These are phyloP conservation scores for Parotia lawesii DNA, from an alignment of 2,113 vertebrate species.

Conservation along the genomic window DNA sequence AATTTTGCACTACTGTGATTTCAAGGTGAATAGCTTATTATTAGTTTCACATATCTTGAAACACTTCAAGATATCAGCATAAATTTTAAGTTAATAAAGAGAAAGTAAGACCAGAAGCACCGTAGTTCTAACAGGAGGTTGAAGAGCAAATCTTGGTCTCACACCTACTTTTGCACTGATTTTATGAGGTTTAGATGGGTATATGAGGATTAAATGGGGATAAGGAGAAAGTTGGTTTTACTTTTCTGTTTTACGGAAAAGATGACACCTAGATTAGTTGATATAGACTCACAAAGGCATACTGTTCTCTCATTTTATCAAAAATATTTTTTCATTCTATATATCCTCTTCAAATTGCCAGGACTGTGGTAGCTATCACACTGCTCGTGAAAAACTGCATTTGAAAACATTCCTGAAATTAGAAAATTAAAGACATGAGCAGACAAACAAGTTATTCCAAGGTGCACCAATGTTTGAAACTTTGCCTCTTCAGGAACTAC, in stretches of 20 bases:
- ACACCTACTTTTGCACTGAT: neutral
- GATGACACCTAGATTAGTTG: neutral
- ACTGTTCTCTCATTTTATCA: neutral
- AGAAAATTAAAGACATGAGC: constrained; percentile 12
- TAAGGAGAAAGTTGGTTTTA: neutral
- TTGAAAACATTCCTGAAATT: neutral
- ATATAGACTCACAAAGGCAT: neutral
- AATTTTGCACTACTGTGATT: neutral
- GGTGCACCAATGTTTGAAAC: neutral
- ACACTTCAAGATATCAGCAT: neutral
- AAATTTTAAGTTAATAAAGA: neutral
- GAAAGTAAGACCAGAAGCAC: neutral
- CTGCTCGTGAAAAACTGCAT: neutral
- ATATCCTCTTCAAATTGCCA: neutral
- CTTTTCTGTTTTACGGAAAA: neutral
- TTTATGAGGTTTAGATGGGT: neutral
- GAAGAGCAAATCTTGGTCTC: neutral
- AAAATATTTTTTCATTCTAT: neutral
- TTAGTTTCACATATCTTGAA: neutral
- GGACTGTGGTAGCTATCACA: neutral
- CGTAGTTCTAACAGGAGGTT: neutral
- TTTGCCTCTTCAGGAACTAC: neutral
- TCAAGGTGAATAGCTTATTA: neutral
- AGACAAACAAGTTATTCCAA: constrained; percentile 13
- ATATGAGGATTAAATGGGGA: neutral